Base-by-base conservation (phyloP, 2,113 vertebrate species). In the Trochalopteron elliotii region DNA sequence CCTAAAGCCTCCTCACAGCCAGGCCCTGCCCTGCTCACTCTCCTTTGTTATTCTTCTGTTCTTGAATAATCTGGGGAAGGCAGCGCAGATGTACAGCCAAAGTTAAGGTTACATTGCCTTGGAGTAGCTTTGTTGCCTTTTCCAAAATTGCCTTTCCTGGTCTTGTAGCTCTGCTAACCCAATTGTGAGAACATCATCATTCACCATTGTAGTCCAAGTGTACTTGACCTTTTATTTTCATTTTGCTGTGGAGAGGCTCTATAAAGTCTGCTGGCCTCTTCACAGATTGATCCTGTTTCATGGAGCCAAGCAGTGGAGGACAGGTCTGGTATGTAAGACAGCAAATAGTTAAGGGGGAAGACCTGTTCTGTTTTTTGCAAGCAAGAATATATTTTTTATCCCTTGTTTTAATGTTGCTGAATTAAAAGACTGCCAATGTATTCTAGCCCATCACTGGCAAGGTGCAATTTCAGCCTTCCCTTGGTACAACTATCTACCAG, bases 71-170 rank as follows among this genome's bases (percentile, higher is more conserved):
- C 24, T 50, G 31, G 50, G 23, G 45, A 83, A 79, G 61, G 22
- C 39, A 72, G 2, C 0, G 0, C 11, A 33, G 23, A 39, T 13
- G 5, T 11, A 47, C 31, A 60, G 33, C 13, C 30, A 5, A 67
- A 77, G 24, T 24, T 56, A 56, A 59, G 24, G 13, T 76, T 40
- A 14, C 4, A 1, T 60, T 67, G 52, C n/a, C 69, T 78, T 35
- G 23, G 16, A 39, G 18, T 67, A 28, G 55, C 30, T 72, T 88
- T 50, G 18, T 47, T 90, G 30, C 50, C 22, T 78, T 89, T 74
- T 63, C 39, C 22, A 50, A 40, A 67, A 44, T 47, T 64, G 49
- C 71, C 27, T 37, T 49, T 89, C 35, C 39, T 78, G 45, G 7
- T 55, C 35, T 83, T 85, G 31, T 56, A 90, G 40, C 23, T 85